Evolutionary conservation across 2,113 vertebrate species (phyloP), one percentile per base, ranked within the genome.

Genomic region (Gymnobelideus leadbeateri): DNA sequence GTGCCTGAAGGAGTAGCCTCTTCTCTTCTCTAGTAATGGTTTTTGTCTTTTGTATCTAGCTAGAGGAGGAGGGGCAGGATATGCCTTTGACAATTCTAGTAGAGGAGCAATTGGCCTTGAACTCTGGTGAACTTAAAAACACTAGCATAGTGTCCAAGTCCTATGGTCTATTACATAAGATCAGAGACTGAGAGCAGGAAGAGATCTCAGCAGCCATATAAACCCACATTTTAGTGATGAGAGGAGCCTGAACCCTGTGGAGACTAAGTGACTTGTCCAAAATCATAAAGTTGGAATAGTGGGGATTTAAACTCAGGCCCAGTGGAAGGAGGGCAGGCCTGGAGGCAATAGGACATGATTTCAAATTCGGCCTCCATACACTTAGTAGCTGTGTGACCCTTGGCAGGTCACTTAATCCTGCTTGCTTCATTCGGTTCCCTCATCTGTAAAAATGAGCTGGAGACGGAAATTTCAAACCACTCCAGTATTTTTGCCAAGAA

Each of bases 21-120:
- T 96, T 95, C 93, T 92, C 3, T 12, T 28, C 37, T n/a, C 50
- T 94, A 47, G 93, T 21, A 84, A 43, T 84, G 43, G 68, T 43
- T n/a, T 68, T 19, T 43, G 68, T 96, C 43, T 91, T 97, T 68
- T 53, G 46, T 91, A 68, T 84, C 92, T 96, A 49, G 0, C 52
- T 52, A 93, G 57, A 3, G 94, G 57, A 92, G 94, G 77, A 93
- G 92, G 92, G 57, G 7, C 0, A 37, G 91, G 91, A 92, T 51
- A 92, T 92, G 14, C 52, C 0, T 95, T 77, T 89, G 8, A 54
- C 1, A 3, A 10, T 54, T 96, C 51, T 14, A 51, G 91, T 47
- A 91, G 57, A 91, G 28, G 89, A 23, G 51, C 77, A 46, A 51
- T 93, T 28, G 51, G 55, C 54, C 37, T 0, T 43, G 26, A 50